Evolutionary conservation across 2,797 vertebrate genomes (phyloP).

Genomic region (Pelochelys cantorii): DNA sequence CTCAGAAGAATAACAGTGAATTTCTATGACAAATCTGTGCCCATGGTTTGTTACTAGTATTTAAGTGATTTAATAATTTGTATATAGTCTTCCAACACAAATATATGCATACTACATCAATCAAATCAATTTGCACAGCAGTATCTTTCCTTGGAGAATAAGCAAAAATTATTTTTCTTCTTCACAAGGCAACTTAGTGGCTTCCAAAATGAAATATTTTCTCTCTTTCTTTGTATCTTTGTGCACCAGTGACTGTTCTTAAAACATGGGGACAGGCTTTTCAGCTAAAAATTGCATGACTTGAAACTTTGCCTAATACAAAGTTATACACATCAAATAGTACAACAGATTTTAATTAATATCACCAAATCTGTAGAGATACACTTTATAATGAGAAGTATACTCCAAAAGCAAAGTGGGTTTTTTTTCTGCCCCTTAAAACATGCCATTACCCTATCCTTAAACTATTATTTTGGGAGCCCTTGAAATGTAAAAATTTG

Average conservation of each 20-base stretch:
- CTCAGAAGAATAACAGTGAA: conserved; percentile 54
- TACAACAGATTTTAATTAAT: conserved; percentile 70
- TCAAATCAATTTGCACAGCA: conserved; percentile 64
- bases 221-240: conserved; percentile 13
- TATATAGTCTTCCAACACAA: conserved; percentile 61
- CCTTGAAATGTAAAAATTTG: conserved; percentile 28
- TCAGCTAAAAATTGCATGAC: conserved; percentile 63
- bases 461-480: conserved; percentile 14
- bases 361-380: conserved; percentile 60
- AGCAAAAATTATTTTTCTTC: background rate
- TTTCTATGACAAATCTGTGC: conserved; percentile 61
- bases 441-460: conserved; percentile 49
- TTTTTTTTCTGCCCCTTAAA: conserved; percentile 45
- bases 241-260: conserved; percentile 14
- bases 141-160: conserved; percentile 52
- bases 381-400: conserved; percentile 60
- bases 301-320: conserved; percentile 66
- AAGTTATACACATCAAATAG: conserved; percentile 70
- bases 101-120: conserved; percentile 67
- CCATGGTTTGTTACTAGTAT: conserved; percentile 48
- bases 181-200: background rate
- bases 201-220: conserved; percentile 53
- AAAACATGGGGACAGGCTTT: conserved; percentile 36
- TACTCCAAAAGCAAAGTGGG: conserved; percentile 55
- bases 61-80: conserved; percentile 56